Conservation (phyloP, 2,888 invertebrate species). For the Acrobasis consociella region DNA sequence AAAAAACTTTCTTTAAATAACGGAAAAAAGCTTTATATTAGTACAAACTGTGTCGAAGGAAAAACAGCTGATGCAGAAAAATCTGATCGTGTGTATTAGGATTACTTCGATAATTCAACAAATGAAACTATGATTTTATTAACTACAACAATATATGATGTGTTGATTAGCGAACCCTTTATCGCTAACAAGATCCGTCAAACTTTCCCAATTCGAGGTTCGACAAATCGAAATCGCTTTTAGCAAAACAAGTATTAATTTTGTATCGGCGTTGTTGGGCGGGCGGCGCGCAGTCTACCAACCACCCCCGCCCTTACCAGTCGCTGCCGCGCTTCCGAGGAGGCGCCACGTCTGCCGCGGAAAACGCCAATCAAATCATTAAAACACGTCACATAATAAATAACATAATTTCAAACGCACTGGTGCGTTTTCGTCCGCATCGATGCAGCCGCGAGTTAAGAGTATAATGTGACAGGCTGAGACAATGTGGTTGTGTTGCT, state of each 20-base stretch:
- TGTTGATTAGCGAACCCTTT: slow-evolving; percentile 75
- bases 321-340: slow-evolving; percentile 61
- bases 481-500: slow-evolving; percentile 46
- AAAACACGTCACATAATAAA: slow-evolving; percentile 47
- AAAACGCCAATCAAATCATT: slow-evolving; percentile 46
- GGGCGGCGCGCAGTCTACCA: slow-evolving; percentile 69
- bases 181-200: slow-evolving; percentile 78
- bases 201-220: slow-evolving; percentile 77
- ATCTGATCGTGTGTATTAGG: too few relatives aligned
- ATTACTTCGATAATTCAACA: too few relatives aligned
- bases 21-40: too few relatives aligned
- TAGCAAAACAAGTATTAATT: slow-evolving; percentile 82
- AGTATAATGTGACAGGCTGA: slow-evolving; percentile 38
- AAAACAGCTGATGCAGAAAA: too few relatives aligned
- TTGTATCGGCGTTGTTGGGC: slow-evolving; percentile 73
- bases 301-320: slow-evolving; percentile 69
- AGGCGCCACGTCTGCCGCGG: slow-evolving; percentile 54
- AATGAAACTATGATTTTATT: background rate
- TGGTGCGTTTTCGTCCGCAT: slow-evolving; percentile 4
- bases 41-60: too few relatives aligned
- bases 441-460: background rate
- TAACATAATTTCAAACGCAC: slow-evolving; percentile 12
- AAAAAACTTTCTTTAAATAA: too few relatives aligned
- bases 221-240: slow-evolving; percentile 82
- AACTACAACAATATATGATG: slow-evolving; percentile 22